A percentile compares a stretch with the other conserved stretches of the same genome.
phyloP scores from a whole-genome alignment of 2,113 vertebrate genomes.

The Gopherus flavomarginatus region DNA sequence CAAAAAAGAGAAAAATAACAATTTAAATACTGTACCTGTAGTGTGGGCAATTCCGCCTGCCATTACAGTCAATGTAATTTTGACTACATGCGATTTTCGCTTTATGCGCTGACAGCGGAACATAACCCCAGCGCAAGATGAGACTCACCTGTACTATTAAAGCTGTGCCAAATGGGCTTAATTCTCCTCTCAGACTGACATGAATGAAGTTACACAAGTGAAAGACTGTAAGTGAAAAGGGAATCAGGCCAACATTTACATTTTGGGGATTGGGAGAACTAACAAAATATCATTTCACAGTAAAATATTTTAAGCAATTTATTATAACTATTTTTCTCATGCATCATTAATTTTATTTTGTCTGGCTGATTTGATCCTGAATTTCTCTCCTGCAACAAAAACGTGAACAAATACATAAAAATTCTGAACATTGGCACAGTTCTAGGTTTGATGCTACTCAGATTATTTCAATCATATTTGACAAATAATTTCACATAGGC shows the following conservation, averaged over 20 bases:
- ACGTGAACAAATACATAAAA: neutral
- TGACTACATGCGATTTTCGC: too few species aligned
- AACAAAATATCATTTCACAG: neutral
- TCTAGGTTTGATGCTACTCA: neutral
- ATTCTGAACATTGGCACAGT: neutral
- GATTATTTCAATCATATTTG: conserved; percentile 22
- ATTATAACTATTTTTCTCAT: neutral
- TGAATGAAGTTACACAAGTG: neutral
- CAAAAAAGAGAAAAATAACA: too few species aligned
- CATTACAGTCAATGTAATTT: too few species aligned
- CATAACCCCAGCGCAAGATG: too few species aligned
- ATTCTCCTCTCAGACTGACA: neutral
- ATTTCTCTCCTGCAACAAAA: neutral
- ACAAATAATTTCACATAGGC: neutral
- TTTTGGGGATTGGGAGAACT: neutral
- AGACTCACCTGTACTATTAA: neutral
- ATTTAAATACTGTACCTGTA: too few species aligned
- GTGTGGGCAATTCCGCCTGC: too few species aligned
- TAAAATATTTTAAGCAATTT: neutral
- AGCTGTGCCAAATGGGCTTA: neutral
- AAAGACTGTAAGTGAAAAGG: neutral
- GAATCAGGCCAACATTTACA: neutral
- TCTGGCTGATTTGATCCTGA: neutral
- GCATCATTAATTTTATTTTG: neutral
- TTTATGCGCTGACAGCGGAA: too few species aligned